Evolutionary conservation across 2,797 vertebrate species (phyloP).

Genomic region (Coregonus sp.): DNA sequence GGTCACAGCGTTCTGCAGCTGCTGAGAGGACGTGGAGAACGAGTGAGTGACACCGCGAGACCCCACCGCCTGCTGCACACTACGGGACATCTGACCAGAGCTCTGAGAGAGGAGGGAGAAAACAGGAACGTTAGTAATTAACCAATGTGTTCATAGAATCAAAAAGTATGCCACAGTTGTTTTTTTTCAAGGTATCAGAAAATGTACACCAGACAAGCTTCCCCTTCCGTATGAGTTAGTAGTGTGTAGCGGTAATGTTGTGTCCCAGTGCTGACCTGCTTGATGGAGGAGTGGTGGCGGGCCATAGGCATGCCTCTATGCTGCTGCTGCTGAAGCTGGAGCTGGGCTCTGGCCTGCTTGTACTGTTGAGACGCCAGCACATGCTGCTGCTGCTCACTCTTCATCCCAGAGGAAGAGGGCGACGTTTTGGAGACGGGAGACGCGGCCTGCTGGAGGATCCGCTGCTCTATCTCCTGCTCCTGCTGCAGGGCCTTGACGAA

Average conservation of each 20-base stretch:
- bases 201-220: too few species aligned
- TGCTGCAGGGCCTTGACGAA: constrained; percentile 98
- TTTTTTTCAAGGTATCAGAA: too few species aligned
- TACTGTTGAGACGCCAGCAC: constrained; percentile 76
- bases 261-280: constrained; percentile 78
- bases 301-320: constrained; percentile 72
- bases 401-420: constrained; percentile 65
- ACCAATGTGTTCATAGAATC: too few species aligned
- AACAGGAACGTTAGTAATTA: not conserved
- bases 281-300: constrained; percentile 86
- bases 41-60: constrained; percentile 83
- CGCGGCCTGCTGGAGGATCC: constrained; percentile 87
- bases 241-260: not conserved
- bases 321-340: constrained; percentile 49
- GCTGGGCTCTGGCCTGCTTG: constrained; percentile 70
- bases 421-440: constrained; percentile 62
- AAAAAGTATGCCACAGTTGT: too few species aligned
- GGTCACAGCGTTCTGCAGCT: constrained; percentile 85
- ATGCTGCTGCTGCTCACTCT: constrained; percentile 66
- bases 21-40: constrained; percentile 86
- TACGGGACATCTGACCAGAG: constrained; percentile 85
- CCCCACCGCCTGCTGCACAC: constrained; percentile 69
- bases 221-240: too few species aligned
- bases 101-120: constrained; percentile 59
- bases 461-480: constrained; percentile 98